Percentiles rank a stretch among this genome's conserved stretches.
phyloP scores from a whole-genome alignment of 2,888 invertebrate genomes.

The Tineola bisselliella region DNA sequence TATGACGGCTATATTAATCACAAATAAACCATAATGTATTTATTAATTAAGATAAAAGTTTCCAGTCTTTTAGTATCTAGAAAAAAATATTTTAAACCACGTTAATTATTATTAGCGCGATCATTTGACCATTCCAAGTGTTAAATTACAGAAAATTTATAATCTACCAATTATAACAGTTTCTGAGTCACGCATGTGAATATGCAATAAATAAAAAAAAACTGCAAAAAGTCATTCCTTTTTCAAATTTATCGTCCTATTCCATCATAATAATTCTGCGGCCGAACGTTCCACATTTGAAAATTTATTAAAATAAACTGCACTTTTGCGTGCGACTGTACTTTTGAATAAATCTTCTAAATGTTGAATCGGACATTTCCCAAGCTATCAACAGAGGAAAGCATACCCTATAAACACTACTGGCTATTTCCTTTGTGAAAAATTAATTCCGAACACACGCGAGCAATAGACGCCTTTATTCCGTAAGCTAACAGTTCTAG shows the following conservation, averaged over 20 bases:
- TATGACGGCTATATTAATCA: too few species aligned
- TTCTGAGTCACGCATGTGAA: not conserved
- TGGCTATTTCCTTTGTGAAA: slow-evolving; percentile 33
- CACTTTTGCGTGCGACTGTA: slow-evolving; percentile 29
- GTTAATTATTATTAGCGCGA: too few species aligned
- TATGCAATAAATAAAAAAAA: not conserved
- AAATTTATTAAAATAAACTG: slow-evolving; percentile 10
- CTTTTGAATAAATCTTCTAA: slow-evolving; percentile 23
- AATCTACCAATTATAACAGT: too few species aligned
- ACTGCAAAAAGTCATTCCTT: not conserved
- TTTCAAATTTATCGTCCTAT: not conserved
- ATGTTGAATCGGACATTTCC: slow-evolving; percentile 17
- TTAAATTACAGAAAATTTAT: too few species aligned
- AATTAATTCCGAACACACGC: not conserved
- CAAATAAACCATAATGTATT: too few species aligned
- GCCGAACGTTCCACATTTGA: not conserved
- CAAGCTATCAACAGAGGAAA: slow-evolving; percentile 31
- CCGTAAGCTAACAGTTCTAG: not conserved
- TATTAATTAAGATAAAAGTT: too few species aligned
- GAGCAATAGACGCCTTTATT: not conserved
- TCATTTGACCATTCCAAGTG: too few species aligned
- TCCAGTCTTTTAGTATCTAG: too few species aligned
- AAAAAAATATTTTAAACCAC: too few species aligned
- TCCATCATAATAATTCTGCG: slow-evolving; percentile 1
- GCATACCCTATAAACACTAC: slow-evolving; percentile 46